These are phyloP conservation scores for Teleogryllus occipitalis DNA, from an alignment of 1,140 invertebrate species.

Conservation along the genomic window DNA sequence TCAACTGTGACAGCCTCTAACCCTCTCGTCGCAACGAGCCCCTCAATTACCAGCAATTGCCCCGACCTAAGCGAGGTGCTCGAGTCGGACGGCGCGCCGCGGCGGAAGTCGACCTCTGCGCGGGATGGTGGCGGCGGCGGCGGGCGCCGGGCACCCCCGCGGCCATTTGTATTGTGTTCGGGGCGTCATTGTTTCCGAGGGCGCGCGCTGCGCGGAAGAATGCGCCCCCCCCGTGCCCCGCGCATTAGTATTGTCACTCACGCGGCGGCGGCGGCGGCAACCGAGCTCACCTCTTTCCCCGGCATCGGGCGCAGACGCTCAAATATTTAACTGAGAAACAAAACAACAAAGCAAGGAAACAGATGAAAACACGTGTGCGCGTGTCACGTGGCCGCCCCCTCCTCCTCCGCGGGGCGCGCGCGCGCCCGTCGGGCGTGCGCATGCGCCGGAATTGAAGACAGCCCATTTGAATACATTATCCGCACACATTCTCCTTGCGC, in stretches of 20 bases:
- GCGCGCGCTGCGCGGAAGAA: background rate
- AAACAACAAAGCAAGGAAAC: slow-evolving; percentile 4
- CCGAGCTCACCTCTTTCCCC: background rate
- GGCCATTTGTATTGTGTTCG: background rate
- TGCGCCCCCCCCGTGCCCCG: too few species aligned
- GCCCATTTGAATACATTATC: slow-evolving; percentile 4
- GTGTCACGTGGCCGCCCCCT: background rate
- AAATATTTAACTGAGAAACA: background rate
- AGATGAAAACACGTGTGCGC: slow-evolving; percentile 3
- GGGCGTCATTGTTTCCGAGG: background rate
- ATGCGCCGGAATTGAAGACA: slow-evolving; percentile 3
- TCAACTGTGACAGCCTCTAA: too few species aligned
- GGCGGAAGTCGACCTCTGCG: too few species aligned
- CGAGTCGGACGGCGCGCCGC: too few species aligned
- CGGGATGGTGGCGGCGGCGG: too few species aligned
- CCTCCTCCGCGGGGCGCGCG: too few species aligned
- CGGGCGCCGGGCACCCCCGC: too few species aligned
- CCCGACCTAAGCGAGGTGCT: too few species aligned
- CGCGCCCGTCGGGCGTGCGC: background rate
- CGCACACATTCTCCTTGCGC: slow-evolving; percentile 2
- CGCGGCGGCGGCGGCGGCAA: background rate
- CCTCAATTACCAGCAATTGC: too few species aligned
- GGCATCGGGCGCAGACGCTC: background rate
- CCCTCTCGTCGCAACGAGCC: too few species aligned
- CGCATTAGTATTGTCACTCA: background rate